phyloP scores from a whole-genome alignment of 2,797 vertebrate genomes.

The Enteromius thamalakanensis region DNA sequence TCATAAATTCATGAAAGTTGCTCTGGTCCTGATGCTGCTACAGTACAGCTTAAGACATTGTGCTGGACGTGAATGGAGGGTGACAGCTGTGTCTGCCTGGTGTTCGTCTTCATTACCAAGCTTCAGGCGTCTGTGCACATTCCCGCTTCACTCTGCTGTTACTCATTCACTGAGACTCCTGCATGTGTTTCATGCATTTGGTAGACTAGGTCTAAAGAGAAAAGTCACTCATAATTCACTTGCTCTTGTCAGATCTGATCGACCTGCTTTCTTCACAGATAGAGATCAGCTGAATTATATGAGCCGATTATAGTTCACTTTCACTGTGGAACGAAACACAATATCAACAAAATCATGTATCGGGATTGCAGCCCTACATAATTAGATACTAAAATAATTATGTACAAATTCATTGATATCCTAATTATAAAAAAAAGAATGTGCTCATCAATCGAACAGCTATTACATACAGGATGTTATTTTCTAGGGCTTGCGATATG shows the following conservation, averaged over 20 bases:
- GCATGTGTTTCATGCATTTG: background rate
- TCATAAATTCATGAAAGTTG: background rate
- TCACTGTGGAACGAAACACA: background rate
- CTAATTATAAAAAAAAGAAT: background rate
- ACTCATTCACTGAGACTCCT: background rate
- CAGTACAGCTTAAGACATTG: background rate
- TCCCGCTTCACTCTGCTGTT: background rate
- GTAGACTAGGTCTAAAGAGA: background rate
- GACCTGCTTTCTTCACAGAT: background rate
- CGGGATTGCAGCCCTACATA: background rate
- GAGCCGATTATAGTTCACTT: background rate
- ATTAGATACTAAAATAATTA: background rate
- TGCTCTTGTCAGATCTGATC: background rate
- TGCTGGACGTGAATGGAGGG: background rate
- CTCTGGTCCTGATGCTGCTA: background rate
- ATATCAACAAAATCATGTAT: background rate
- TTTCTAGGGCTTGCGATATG: background rate
- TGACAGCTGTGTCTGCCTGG: background rate
- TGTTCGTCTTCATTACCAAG: constrained; percentile 40
- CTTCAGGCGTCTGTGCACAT: background rate
- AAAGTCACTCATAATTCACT: background rate
- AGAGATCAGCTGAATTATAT: background rate
- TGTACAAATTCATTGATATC: background rate
- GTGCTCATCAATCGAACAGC: background rate
- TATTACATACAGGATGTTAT: background rate